phyloP scores from a whole-genome alignment of 2,888 invertebrate species.

The Philereme transversata region DNA sequence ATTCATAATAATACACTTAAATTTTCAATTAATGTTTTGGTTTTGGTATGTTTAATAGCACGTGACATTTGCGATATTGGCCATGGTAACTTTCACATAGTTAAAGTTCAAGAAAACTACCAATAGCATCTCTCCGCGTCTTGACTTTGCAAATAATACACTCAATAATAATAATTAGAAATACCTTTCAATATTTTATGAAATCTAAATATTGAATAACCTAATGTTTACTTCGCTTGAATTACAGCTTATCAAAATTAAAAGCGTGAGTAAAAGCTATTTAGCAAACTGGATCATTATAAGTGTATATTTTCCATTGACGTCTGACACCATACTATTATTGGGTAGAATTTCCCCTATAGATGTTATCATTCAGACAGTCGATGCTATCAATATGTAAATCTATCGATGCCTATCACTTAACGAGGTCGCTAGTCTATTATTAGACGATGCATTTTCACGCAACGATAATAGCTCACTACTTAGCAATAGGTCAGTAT shows the following conservation, averaged over 20 bases:
- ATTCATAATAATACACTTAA: not conserved
- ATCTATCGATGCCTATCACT: not conserved
- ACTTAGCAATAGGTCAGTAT: not conserved
- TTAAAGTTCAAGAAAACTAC: conserved; percentile 13
- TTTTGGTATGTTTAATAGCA: not conserved
- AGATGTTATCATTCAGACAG: not conserved
- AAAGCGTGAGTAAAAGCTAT: not conserved
- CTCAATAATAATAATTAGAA: not conserved
- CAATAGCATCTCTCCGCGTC: not conserved
- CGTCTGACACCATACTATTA: not conserved
- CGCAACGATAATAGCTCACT: conserved; percentile 1
- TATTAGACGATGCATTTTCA: conserved; percentile 5
- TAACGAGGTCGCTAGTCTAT: conserved; percentile 2
- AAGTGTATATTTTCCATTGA: not conserved
- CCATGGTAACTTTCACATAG: conserved; percentile 19
- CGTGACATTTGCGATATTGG: conserved; percentile 8
- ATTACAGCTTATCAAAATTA: not conserved
- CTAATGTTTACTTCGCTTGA: not conserved
- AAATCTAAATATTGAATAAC: not conserved
- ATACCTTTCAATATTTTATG: not conserved
- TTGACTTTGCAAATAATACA: not conserved
- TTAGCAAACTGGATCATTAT: not conserved
- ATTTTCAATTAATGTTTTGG: not conserved
- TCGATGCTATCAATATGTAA: not conserved
- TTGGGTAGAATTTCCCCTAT: not conserved